Conservation (phyloP, 37 sponge, comb jelly and placozoan species). For the Chondrilla cf. caribensis region DNA sequence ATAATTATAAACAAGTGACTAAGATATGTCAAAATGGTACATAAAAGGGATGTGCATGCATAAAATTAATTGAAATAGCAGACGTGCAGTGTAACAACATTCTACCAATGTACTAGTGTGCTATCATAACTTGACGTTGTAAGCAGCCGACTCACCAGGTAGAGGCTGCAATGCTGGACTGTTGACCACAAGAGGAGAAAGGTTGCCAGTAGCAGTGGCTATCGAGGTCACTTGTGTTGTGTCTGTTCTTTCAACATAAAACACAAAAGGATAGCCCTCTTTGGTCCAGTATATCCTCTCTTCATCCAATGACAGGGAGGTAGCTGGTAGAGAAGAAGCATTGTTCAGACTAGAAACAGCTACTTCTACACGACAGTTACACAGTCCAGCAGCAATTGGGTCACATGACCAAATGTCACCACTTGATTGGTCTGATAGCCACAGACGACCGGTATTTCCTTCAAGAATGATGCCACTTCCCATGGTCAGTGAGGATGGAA, state of each 20-base stretch:
- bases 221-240: background rate
- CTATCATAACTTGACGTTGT: no score
- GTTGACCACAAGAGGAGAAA: background rate
- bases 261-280: background rate
- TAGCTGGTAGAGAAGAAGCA: background rate
- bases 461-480: conserved; percentile 30
- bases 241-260: conserved; percentile 19
- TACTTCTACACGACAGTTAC: conserved; percentile 2
- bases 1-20: background rate
- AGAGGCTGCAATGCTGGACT: background rate
- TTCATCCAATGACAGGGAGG: conserved; percentile 40
- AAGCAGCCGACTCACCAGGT: background rate
- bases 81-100: no score
- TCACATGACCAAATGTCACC: conserved; percentile 48
- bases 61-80: no score
- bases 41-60: no score
- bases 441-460: conserved; percentile 31
- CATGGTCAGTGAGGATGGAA: background rate
- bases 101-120: no score
- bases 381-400: background rate
- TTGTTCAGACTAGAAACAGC: background rate
- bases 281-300: conserved; percentile 58
- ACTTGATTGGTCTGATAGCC: conserved; percentile 28
- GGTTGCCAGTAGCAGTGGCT: background rate
- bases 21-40: background rate